Evolutionary conservation across 2,113 vertebrate species (phyloP).

Genomic region (Taurulus bubalis): DNA sequence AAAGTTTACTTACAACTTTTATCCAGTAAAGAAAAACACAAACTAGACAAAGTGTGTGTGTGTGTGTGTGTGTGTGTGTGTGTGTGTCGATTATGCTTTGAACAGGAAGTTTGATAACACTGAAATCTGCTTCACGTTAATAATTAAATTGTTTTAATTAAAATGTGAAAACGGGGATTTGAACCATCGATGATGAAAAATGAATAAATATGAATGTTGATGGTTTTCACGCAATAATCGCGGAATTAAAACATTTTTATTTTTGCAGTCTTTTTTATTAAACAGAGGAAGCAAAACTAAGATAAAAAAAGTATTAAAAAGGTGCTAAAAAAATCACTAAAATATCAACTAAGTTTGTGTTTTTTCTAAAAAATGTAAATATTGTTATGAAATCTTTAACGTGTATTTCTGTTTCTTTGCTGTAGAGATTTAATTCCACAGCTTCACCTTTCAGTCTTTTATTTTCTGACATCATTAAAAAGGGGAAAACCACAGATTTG

Average conservation of each 20-base stretch:
- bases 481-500: constrained; percentile 5
- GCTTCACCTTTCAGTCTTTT: neutral
- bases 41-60: too few species aligned
- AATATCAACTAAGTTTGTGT: neutral
- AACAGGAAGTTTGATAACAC: neutral
- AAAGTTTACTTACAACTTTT: too few species aligned
- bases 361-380: neutral
- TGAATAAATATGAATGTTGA: neutral
- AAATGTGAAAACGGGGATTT: neutral
- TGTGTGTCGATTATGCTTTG: too few species aligned
- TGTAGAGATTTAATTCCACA: neutral
- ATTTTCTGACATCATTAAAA: constrained; percentile 10
- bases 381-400: neutral
- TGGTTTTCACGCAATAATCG: neutral
- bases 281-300: neutral
- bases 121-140: neutral
- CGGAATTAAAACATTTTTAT: neutral
- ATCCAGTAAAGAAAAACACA: too few species aligned
- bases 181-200: neutral
- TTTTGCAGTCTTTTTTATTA: neutral
- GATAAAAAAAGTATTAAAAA: neutral
- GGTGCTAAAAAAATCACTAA: neutral
- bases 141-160: neutral
- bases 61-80: too few species aligned
- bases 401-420: neutral